Evolutionary conservation across 1,140 invertebrate genomes (phyloP).

Genomic region (Cryptotermes secundus): DNA sequence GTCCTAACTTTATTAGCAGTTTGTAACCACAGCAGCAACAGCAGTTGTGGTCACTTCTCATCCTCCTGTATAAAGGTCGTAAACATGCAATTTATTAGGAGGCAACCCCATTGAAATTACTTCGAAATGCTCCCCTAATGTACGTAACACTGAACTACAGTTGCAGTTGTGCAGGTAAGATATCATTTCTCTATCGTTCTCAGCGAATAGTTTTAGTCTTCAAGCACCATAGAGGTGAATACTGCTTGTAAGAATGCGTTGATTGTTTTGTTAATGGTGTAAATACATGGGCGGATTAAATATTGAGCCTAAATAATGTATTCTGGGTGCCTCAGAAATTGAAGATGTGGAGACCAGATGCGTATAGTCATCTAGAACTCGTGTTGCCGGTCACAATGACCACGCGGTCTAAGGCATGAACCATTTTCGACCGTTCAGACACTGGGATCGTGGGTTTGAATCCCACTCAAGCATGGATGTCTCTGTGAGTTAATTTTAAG

Average conservation of each 20-base stretch:
- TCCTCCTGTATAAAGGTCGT: neutral
- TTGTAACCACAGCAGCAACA: neutral
- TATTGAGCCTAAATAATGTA: neutral
- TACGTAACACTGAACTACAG: neutral
- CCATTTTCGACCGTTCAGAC: too few relatives aligned
- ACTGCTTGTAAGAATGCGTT: neutral
- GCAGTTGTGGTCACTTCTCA: neutral
- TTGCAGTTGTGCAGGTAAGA: neutral
- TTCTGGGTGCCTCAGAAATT: neutral
- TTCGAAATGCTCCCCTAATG: neutral
- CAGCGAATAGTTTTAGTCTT: neutral
- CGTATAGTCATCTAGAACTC: too few relatives aligned
- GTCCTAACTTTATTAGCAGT: neutral
- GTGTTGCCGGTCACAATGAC: too few relatives aligned
- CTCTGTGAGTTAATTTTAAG: too few relatives aligned
- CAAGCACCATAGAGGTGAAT: neutral
- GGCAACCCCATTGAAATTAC: neutral
- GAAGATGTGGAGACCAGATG: too few relatives aligned
- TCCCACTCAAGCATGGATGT: too few relatives aligned
- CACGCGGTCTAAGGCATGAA: too few relatives aligned
- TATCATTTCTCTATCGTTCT: neutral
- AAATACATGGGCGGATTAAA: neutral
- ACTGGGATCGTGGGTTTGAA: too few relatives aligned
- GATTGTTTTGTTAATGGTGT: neutral
- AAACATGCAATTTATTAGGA: neutral